Evolutionary conservation across 2,797 vertebrate genomes (phyloP).

Genomic region (Microcaecilia unicolor): DNA sequence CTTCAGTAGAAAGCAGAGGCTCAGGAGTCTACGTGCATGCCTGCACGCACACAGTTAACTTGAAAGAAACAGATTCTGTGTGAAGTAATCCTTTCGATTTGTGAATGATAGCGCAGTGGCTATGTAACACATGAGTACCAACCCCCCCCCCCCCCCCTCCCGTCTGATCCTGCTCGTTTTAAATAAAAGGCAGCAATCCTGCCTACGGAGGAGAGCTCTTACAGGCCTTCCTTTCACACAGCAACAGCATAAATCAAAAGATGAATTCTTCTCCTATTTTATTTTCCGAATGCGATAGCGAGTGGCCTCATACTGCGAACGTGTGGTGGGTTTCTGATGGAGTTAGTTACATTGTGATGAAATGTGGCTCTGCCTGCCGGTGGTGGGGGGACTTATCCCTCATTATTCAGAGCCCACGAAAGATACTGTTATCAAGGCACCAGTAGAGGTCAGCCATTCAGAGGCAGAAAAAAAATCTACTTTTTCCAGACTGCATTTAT

Average conservation of each 20-base stretch:
- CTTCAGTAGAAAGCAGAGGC: not conserved
- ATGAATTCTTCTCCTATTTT: not conserved
- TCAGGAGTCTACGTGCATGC: too few species aligned
- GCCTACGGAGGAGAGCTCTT: not conserved
- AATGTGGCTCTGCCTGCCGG: rapidly evolving
- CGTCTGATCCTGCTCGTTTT: not conserved
- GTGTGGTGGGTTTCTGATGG: not conserved
- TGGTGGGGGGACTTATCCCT: rapidly evolving
- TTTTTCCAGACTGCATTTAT: rapidly evolving
- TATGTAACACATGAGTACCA: not conserved
- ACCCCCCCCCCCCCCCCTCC: not conserved
- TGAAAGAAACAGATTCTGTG: too few species aligned
- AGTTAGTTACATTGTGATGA: rapidly evolving
- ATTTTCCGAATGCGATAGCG: conserved; percentile 1
- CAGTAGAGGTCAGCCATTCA: too few species aligned
- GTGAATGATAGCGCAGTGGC: not conserved
- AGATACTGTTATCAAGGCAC: rapidly evolving
- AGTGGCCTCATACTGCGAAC: not conserved
- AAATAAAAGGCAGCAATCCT: conserved; percentile 6
- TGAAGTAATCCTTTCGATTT: not conserved
- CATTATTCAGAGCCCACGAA: rapidly evolving
- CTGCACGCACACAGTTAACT: not conserved
- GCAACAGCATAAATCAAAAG: not conserved
- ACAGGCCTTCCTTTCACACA: not conserved
- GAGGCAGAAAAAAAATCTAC: not conserved